phyloP scores from a whole-genome alignment of 64 coral and sea anemone genomes.

The Montipora efflorescens region DNA sequence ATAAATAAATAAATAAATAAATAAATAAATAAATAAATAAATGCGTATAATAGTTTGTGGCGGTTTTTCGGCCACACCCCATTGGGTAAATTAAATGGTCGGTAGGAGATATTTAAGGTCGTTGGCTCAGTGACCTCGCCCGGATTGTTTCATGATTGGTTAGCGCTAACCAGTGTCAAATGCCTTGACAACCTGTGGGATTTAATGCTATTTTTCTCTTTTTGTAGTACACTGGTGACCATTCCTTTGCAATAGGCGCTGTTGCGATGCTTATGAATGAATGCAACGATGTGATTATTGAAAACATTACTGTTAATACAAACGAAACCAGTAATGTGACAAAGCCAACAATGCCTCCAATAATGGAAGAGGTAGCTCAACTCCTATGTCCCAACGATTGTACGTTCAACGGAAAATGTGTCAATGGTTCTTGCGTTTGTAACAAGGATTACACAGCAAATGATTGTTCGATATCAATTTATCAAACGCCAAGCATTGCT shows the following conservation, averaged over 20 bases:
- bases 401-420: constrained; percentile 45
- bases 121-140: too few species aligned
- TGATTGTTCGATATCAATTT: constrained; percentile 48
- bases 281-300: constrained; percentile 27
- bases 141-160: too few species aligned
- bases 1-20: too few species aligned
- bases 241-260: constrained; percentile 32
- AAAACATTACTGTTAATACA: background rate
- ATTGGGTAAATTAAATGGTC: too few species aligned
- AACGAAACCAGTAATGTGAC: background rate
- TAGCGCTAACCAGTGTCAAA: too few species aligned
- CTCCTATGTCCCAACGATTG: constrained; percentile 63
- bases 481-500: background rate
- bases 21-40: too few species aligned
- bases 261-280: constrained; percentile 24
- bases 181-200: too few species aligned
- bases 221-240: constrained; percentile 52
- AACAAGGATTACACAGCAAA: constrained; percentile 49
- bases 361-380: background rate
- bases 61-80: too few species aligned
- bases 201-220: background rate
- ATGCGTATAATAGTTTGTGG: too few species aligned
- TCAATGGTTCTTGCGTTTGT: constrained; percentile 59
- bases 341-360: background rate
- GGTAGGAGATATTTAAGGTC: too few species aligned